Percentiles rank a stretch among this genome's conserved stretches.
These are phyloP conservation scores for Ameiurus melas DNA, from an alignment of 2,113 vertebrate genomes.

Conservation along the genomic window DNA sequence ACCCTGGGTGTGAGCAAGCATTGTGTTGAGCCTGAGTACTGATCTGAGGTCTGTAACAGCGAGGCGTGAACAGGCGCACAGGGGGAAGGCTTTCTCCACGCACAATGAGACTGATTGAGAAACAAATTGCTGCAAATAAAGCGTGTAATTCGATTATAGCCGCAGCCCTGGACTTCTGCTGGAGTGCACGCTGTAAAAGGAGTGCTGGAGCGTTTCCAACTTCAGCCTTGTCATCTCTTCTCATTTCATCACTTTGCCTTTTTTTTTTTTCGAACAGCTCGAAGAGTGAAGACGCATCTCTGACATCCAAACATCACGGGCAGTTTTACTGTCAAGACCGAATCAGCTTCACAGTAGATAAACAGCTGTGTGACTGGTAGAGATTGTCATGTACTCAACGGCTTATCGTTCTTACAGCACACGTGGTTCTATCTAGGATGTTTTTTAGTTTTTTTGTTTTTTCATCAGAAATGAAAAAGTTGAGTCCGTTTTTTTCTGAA, in stretches of 20 bases:
- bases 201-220: constrained; percentile 56
- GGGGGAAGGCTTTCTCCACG: constrained; percentile 76
- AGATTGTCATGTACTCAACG: neutral
- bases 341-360: neutral
- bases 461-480: neutral
- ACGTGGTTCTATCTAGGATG: neutral
- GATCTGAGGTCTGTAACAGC: constrained; percentile 76
- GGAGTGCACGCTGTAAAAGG: constrained; percentile 61
- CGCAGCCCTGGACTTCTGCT: constrained; percentile 70
- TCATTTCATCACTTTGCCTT: neutral
- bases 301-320: neutral
- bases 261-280: constrained; percentile 49
- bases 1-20: neutral
- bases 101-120: constrained; percentile 91
- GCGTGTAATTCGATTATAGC: constrained; percentile 98
- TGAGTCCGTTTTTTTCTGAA: neutral
- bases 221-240: constrained; percentile 46
- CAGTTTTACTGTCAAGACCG: neutral
- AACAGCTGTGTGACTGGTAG: neutral
- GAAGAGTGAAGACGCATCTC: neutral
- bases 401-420: neutral
- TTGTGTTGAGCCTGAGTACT: constrained; percentile 44
- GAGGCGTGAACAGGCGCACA: constrained; percentile 79
- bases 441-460: neutral
- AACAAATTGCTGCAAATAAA: constrained; percentile 98